These are phyloP conservation scores for Vultur gryphus DNA, from an alignment of 2,797 vertebrate species.

Conservation along the genomic window DNA sequence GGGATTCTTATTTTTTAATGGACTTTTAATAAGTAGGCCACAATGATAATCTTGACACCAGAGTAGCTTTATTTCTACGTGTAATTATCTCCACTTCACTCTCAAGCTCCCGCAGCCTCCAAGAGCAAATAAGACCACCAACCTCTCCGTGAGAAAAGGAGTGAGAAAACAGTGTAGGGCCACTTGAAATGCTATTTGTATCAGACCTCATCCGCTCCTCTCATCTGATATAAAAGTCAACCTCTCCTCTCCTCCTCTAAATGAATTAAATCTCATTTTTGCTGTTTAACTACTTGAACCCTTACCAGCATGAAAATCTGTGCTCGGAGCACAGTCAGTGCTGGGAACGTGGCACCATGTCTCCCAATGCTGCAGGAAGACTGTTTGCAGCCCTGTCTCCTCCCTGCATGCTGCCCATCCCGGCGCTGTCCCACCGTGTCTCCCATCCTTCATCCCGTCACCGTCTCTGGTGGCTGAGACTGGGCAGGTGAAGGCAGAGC, in stretches of 20 bases:
- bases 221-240: background rate
- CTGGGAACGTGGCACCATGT: fast-evolving
- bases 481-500: background rate
- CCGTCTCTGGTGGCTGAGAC: background rate
- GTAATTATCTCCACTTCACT: conserved; percentile 10
- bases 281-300: background rate
- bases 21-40: conserved; percentile 64
- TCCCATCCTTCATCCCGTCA: background rate
- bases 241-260: background rate
- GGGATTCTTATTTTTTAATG: conserved; percentile 55
- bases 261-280: background rate
- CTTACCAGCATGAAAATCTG: background rate
- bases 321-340: fast-evolving
- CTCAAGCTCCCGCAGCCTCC: conserved; percentile 9
- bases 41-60: conserved; percentile 39
- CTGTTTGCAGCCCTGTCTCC: fast-evolving
- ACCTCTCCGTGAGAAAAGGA: conserved; percentile 6
- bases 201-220: background rate
- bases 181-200: conserved; percentile 2
- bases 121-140: conserved; percentile 43
- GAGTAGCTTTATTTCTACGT: background rate
- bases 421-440: fast-evolving
- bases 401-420: background rate
- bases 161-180: background rate
- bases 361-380: background rate